Evolutionary conservation across 2,797 vertebrate species (phyloP), one percentile per base, ranked within the genome.

Genomic region (Lateolabrax maculatus): DNA sequence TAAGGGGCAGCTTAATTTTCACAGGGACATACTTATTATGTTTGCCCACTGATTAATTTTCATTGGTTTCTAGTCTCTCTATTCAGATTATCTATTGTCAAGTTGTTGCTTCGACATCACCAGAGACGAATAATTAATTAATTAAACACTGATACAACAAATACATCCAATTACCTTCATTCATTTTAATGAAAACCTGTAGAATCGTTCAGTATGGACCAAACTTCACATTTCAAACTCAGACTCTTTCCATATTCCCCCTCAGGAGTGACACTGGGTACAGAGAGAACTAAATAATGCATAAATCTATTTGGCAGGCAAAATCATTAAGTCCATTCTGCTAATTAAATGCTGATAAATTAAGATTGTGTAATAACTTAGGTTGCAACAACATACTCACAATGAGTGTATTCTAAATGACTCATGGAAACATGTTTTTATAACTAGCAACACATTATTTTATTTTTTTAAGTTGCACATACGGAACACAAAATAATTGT

Each of bases 111-210:
- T 64, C 29, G 31, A 61, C 29, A 36, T 71, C 36, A 72, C 29
- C 29, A 61, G 19, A 65, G 34, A 64, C 37, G 29, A 25, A n/a
- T 36, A 25, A 1, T 27, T 63, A n/a, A 19, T 37, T 46, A 34
- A 79, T 71, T 49, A 63, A 55, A 77, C 61, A 66, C 4, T 39
- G 65, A 66, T 62, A 39, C 1, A 53, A 57, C 52, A 62, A 65
- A 66, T 39, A 52, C n/a, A 84, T 48, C 16, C 34, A 43, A 55
- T 67, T 27, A 39, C 21, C 13, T n/a, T 68, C 31, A 73, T 73
- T 74, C 1, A 70, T 65, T 64, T 70, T 21, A 55, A 79, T 60
- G 2, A 55, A 60, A 61, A 68, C 16, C 34, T 61, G 31, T 9
- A 19, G 5, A 46, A 16, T 69, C 55, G 6, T 31, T 55, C 55